These are phyloP conservation scores for Oedothorax gibbosus DNA, from an alignment of 1,140 invertebrate genomes.

Conservation along the genomic window DNA sequence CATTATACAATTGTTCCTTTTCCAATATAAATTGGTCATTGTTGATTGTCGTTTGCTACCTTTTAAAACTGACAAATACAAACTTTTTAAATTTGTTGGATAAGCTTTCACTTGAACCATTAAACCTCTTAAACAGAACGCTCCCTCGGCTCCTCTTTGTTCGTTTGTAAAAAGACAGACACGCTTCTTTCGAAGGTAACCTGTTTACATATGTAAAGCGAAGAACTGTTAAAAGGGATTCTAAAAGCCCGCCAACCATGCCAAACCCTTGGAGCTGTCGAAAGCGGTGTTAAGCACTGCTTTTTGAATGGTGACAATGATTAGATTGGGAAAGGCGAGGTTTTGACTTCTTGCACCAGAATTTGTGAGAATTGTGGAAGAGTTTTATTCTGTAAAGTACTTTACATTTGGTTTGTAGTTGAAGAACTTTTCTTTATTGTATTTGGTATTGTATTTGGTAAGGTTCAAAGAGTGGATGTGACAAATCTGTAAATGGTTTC, in stretches of 20 bases:
- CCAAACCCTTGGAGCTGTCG: constrained; percentile 3
- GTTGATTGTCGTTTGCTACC: too few species aligned
- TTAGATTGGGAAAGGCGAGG: constrained; percentile 15
- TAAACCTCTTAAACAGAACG: too few species aligned
- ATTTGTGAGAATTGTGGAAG: neutral
- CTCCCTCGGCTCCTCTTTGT: too few species aligned
- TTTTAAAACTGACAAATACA: too few species aligned
- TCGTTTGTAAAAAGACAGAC: constrained; percentile 17
- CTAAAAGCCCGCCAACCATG: constrained; percentile 7
- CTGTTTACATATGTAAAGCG: constrained; percentile 36
- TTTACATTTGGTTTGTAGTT: constrained; percentile 14
- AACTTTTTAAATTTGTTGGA: too few species aligned
- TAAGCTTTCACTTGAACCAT: too few species aligned
- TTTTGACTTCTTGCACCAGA: neutral
- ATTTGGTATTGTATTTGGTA: too few species aligned
- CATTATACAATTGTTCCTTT: too few species aligned
- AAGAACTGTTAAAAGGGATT: constrained; percentile 2
- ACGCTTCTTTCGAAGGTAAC: constrained; percentile 1
- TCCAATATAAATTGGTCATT: too few species aligned
- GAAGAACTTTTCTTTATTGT: too few species aligned
- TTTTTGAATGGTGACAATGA: constrained; percentile 27
- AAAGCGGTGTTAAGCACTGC: neutral
- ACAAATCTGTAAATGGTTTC: too few species aligned
- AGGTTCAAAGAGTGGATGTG: too few species aligned
- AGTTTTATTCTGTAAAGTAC: constrained; percentile 2